These are phyloP conservation scores for Sorex fumeus DNA, from an alignment of 2,113 vertebrate genomes.

Conservation along the genomic window DNA sequence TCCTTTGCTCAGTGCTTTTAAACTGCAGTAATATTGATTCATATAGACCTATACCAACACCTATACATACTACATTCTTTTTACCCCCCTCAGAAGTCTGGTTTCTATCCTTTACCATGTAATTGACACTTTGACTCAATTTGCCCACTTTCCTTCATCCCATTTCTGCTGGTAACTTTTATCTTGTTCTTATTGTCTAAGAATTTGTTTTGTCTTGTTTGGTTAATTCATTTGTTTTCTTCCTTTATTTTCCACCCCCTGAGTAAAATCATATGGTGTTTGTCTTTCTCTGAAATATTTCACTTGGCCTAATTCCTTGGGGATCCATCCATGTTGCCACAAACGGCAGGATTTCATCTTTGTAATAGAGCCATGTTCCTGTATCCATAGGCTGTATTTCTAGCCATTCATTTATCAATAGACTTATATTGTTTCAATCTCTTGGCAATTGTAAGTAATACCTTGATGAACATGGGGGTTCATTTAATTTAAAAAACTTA, in stretches of 20 bases:
- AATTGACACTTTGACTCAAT: not conserved
- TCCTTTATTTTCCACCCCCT: not conserved
- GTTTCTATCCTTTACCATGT: not conserved
- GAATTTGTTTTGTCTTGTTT: not conserved
- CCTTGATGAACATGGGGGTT: not conserved
- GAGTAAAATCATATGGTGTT: not conserved
- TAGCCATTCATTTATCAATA: not conserved
- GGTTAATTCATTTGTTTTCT: not conserved
- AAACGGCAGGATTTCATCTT: not conserved
- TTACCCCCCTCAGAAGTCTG: not conserved
- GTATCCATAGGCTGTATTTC: not conserved
- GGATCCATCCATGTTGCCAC: not conserved
- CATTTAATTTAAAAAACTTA: not conserved
- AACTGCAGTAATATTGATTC: not conserved
- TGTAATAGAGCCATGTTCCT: not conserved
- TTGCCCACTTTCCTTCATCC: not conserved
- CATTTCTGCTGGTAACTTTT: not conserved
- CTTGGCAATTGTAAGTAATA: not conserved
- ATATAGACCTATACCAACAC: too few species aligned
- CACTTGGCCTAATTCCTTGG: not conserved
- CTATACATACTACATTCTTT: not conserved
- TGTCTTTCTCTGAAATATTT: not conserved
- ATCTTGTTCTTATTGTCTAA: not conserved
- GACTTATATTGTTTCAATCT: not conserved
- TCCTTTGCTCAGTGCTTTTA: not conserved